phyloP scores from a whole-genome alignment of 2,888 invertebrate species.

The Hydropsyche betteni region DNA sequence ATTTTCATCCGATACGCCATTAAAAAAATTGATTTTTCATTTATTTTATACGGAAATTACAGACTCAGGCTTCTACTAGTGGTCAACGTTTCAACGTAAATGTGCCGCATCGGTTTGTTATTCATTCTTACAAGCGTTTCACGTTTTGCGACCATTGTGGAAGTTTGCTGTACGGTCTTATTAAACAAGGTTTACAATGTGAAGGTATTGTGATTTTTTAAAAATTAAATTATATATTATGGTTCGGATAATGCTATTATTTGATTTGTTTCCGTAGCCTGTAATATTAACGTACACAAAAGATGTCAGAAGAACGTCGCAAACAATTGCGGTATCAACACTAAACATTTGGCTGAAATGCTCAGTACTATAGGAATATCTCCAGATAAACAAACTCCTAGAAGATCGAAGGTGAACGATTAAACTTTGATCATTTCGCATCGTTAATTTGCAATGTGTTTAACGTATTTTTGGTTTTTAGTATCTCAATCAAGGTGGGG shows the following conservation, averaged over 20 bases:
- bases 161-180: constrained; percentile 94
- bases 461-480: constrained; percentile 49
- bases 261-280: constrained; percentile 68
- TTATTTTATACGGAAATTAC: constrained; percentile 34
- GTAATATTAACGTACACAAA: constrained; percentile 98
- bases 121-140: constrained; percentile 97
- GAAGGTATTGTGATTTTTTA: constrained; percentile 68
- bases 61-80: constrained; percentile 67
- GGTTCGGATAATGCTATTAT: too few species aligned
- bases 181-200: constrained; percentile 96
- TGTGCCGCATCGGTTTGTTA: constrained; percentile 95
- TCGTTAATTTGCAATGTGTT: neutral
- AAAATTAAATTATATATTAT: too few species aligned
- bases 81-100: constrained; percentile 96
- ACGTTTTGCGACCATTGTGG: constrained; percentile 99
- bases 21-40: constrained; percentile 28
- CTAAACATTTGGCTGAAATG: constrained; percentile 94
- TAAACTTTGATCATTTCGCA: neutral
- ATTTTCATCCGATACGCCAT: constrained; percentile 6
- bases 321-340: constrained; percentile 98
- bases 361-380: constrained; percentile 92
- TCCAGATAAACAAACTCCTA: constrained; percentile 81
- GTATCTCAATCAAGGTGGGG: constrained; percentile 58
- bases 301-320: constrained; percentile 99
- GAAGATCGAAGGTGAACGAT: constrained; percentile 68